These are phyloP conservation scores for Phataginus tricuspis DNA, from an alignment of 2,797 vertebrate species.

Conservation along the genomic window DNA sequence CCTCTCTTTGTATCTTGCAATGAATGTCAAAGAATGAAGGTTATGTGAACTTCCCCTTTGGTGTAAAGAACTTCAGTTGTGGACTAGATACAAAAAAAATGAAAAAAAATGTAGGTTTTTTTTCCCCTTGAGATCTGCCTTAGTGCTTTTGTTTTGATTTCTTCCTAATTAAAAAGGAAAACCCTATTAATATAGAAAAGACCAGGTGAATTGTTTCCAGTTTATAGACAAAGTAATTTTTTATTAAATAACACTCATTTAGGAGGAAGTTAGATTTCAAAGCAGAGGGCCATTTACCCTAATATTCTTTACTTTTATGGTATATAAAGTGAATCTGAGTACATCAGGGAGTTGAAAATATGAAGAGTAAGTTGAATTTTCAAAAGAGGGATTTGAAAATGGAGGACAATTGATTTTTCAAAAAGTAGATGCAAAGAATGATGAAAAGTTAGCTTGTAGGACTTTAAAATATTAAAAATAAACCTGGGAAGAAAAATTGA, in stretches of 20 bases:
- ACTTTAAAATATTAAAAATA: constrained; percentile 27
- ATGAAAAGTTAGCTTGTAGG: neutral
- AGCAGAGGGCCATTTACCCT: neutral
- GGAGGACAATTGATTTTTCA: neutral
- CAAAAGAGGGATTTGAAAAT: constrained; percentile 20
- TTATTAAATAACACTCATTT: neutral
- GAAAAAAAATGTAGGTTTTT: neutral
- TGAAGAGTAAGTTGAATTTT: constrained; percentile 29
- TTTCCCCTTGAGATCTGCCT: neutral
- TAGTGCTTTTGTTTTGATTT: neutral
- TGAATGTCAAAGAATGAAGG: neutral
- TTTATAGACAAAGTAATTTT: constrained; percentile 27
- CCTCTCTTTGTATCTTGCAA: neutral
- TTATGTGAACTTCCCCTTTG: neutral
- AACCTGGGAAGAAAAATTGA: neutral
- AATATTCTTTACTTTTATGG: neutral
- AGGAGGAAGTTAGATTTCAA: constrained; percentile 47
- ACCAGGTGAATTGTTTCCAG: neutral
- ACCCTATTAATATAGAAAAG: neutral
- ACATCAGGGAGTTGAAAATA: neutral
- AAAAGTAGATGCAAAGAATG: constrained; percentile 24
- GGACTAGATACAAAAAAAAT: neutral
- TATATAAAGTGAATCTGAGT: neutral
- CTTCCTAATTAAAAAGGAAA: constrained; percentile 29
- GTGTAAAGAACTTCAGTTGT: neutral